phyloP scores from a whole-genome alignment of 2,888 invertebrate genomes.

The Oscheius myriophilus region DNA sequence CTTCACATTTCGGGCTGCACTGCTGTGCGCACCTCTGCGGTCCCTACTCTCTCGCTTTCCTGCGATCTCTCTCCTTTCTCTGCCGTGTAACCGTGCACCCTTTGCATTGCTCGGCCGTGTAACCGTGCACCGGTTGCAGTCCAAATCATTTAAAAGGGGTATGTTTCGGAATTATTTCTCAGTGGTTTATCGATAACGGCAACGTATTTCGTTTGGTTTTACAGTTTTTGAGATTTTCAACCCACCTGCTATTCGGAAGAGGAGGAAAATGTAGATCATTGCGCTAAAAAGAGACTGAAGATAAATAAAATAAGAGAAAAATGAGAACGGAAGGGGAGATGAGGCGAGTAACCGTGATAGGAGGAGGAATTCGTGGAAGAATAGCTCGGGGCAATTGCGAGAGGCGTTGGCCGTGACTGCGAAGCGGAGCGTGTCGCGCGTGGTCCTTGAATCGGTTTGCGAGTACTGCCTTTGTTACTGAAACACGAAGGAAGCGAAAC shows the following conservation, averaged over 20 bases:
- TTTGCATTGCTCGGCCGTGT: too few species aligned
- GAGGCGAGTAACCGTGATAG: background rate
- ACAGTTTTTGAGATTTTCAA: background rate
- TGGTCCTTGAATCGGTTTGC: constrained; percentile 9
- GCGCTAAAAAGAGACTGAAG: background rate
- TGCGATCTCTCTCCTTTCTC: too few species aligned
- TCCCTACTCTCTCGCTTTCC: too few species aligned
- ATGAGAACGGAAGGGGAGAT: background rate
- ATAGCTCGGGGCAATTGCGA: background rate
- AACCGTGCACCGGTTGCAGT: too few species aligned
- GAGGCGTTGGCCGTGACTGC: background rate
- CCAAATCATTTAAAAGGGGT: too few species aligned
- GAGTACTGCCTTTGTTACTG: constrained; percentile 13
- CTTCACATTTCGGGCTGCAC: too few species aligned
- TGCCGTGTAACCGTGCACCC: too few species aligned
- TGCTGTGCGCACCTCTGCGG: too few species aligned
- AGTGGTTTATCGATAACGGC: too few species aligned
- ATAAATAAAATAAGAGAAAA: background rate
- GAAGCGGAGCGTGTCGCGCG: constrained; percentile 16
- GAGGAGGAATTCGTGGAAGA: background rate
- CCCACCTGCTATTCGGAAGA: constrained; percentile 19
- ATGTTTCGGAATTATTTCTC: too few species aligned
- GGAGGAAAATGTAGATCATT: background rate
- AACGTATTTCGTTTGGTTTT: too few species aligned
- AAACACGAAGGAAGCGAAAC: too few species aligned